phyloP scores from a whole-genome alignment of 2,797 vertebrate species.

The Delichon dasypus region DNA sequence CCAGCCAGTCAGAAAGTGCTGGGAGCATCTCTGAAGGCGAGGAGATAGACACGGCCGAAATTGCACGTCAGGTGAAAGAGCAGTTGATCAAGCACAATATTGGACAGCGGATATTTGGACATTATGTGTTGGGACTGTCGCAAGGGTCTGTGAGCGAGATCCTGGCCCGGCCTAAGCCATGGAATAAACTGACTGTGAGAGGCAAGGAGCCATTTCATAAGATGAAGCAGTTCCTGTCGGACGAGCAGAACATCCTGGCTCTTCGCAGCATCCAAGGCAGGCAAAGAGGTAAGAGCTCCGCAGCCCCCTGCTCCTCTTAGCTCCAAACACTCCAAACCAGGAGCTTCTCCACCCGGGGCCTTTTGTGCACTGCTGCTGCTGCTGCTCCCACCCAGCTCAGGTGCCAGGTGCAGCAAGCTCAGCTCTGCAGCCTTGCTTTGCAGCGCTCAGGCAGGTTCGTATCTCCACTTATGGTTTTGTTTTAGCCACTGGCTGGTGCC shows the following conservation, averaged over 20 bases:
- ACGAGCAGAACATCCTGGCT: conserved; percentile 96
- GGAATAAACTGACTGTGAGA: conserved; percentile 87
- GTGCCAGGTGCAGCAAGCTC: not conserved
- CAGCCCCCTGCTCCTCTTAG: not conserved
- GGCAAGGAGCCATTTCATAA: conserved; percentile 98
- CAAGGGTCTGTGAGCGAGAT: conserved; percentile 97
- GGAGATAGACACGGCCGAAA: conserved; percentile 96
- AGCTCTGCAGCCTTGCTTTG: not conserved
- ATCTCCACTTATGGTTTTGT: not conserved
- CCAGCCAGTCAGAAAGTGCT: conserved; percentile 91
- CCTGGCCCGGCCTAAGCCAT: conserved; percentile 86
- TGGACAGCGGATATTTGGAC: conserved; percentile 95
- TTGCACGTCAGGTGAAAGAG: conserved; percentile 96
- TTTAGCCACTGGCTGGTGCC: not conserved
- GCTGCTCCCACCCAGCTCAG: not conserved
- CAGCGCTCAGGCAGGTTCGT: not conserved
- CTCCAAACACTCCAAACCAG: not conserved
- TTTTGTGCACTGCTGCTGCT: not conserved
- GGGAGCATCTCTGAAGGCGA: conserved; percentile 90
- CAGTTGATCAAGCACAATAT: conserved; percentile 99
- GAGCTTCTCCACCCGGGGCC: not conserved
- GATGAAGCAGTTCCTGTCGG: conserved; percentile 98
- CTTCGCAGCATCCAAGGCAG: conserved; percentile 96
- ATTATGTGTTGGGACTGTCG: conserved; percentile 95
- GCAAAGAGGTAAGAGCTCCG: conserved; percentile 85